A percentile compares a stretch with the other conserved stretches of the same genome.
Evolutionary conservation across 2,797 vertebrate genomes (phyloP).

Genomic region (Paguma larvata): DNA sequence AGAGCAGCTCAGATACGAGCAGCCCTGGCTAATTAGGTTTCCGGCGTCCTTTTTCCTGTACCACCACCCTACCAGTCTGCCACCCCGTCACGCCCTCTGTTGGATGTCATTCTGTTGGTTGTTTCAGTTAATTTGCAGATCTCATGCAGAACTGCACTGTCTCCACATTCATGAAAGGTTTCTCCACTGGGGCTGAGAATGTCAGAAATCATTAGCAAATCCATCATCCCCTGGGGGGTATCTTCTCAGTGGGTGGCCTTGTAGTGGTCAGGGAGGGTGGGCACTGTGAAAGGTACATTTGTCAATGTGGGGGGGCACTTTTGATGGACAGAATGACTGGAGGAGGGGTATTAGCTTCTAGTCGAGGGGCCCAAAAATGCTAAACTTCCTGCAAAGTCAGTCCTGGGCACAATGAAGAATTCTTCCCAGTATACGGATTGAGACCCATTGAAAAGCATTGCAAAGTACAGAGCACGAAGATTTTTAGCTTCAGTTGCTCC

Average conservation of each 20-base stretch:
- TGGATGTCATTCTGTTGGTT: slow-evolving; percentile 18
- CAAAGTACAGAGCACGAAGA: neutral
- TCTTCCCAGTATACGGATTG: neutral
- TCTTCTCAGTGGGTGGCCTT: neutral
- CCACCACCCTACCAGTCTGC: neutral
- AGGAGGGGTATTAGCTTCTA: neutral
- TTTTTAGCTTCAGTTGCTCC: neutral
- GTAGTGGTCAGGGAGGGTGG: neutral
- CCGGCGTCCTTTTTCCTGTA: neutral
- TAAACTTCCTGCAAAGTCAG: neutral
- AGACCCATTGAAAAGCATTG: neutral
- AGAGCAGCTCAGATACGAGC: neutral
- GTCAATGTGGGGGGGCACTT: neutral
- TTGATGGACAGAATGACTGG: neutral
- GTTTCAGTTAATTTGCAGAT: slow-evolving; percentile 74
- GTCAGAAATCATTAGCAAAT: slow-evolving; percentile 85
- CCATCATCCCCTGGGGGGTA: slow-evolving; percentile 49
- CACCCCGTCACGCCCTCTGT: slow-evolving; percentile 62
- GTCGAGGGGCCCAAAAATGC: neutral
- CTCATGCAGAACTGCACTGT: slow-evolving; percentile 7
- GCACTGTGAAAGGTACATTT: neutral
- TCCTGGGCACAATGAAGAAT: neutral
- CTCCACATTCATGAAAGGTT: slow-evolving; percentile 84
- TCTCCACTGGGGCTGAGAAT: slow-evolving; percentile 83
- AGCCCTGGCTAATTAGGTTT: slow-evolving; percentile 80